Evolutionary conservation across 2,113 vertebrate genomes (phyloP).

Genomic region (Ptilonorhynchus violaceus): DNA sequence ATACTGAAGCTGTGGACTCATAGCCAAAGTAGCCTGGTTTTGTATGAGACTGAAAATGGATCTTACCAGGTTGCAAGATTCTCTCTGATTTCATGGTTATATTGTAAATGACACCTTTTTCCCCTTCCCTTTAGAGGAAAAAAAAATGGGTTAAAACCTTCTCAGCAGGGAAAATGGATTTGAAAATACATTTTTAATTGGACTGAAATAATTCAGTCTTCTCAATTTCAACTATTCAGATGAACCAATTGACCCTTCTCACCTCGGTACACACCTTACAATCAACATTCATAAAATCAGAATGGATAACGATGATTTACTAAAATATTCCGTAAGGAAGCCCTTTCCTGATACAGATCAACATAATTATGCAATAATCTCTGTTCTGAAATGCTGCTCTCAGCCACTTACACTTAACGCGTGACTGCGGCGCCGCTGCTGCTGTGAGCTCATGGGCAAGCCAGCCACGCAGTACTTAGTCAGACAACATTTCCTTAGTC

Average conservation of each 20-base stretch:
- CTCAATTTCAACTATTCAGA: neutral
- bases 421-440: fast-evolving
- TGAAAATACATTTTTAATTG: neutral
- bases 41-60: neutral
- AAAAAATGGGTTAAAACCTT: constrained; percentile 9
- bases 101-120: neutral
- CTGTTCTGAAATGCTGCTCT: neutral
- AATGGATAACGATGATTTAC: neutral
- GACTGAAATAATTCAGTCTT: neutral
- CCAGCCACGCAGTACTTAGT: neutral
- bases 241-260: neutral
- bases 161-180: neutral
- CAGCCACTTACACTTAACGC: neutral
- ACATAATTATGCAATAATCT: neutral
- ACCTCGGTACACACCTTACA: neutral
- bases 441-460: neutral
- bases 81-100: neutral
- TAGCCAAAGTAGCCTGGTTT: neutral
- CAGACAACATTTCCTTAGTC: neutral
- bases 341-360: neutral
- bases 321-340: neutral
- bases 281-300: neutral
- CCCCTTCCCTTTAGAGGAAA: neutral
- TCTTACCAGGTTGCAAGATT: neutral
- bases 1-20: neutral